Conservation (phyloP, 2,888 invertebrate species). For the Macrophya alboannulata region DNA sequence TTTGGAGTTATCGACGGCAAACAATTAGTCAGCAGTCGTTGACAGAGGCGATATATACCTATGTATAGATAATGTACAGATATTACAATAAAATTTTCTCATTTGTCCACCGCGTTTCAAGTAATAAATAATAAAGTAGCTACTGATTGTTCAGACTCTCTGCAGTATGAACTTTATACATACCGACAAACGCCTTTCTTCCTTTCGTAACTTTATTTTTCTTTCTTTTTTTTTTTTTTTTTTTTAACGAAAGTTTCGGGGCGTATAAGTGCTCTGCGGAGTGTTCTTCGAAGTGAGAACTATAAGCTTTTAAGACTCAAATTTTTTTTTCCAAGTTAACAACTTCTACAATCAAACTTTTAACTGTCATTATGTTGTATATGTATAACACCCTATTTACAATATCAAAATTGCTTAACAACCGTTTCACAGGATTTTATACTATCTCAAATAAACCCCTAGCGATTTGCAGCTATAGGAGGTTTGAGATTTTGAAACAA, state of each 20-base stretch:
- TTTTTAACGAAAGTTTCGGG: neutral
- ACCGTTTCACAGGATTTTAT: neutral
- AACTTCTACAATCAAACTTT: constrained; percentile 33
- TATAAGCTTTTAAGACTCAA: neutral
- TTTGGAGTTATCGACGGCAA: neutral
- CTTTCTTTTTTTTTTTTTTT: too few relatives aligned
- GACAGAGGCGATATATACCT: too few relatives aligned
- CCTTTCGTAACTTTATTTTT: neutral
- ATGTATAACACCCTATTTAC: neutral
- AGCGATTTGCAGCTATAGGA: neutral
- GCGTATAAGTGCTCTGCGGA: neutral
- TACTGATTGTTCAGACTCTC: constrained; percentile 15
- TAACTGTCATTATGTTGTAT: neutral
- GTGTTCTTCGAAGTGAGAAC: constrained; percentile 1
- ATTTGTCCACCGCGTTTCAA: neutral
- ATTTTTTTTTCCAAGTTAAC: neutral
- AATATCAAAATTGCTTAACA: neutral
- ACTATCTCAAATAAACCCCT: neutral
- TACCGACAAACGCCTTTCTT: constrained; percentile 5
- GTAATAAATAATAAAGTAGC: constrained; percentile 1
- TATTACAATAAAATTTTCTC: neutral
- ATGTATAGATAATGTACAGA: neutral
- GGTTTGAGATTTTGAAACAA: neutral
- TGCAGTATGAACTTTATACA: neutral
- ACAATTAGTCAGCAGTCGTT: neutral